Evolutionary conservation across 2,797 vertebrate genomes (phyloP), one percentile per base, ranked within the genome.

Genomic region (Rhinophrynus dorsalis): DNA sequence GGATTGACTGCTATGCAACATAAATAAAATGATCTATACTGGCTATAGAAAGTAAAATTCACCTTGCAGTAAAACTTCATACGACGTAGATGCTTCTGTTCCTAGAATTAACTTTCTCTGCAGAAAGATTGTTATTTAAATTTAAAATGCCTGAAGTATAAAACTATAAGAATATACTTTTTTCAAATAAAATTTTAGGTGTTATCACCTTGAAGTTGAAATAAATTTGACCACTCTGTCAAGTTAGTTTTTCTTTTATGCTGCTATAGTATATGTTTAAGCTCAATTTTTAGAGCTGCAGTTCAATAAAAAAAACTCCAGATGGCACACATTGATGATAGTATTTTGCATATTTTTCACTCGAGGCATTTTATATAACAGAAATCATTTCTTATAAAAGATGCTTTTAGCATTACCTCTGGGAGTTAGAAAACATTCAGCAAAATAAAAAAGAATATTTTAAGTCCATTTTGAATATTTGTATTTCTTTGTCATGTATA

Each of bases 271-370:
- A 60, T 72, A 80, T 65, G 50, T 78, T 78, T 67, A 69, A 68
- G 56, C 54, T 35, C 20, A 37, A 29, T 40, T 48, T 37, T 38
- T 13, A 45, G 15, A 84, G 79, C 68, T 89, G 86, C 82, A 88
- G 77, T 89, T 88, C 76, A 80, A 76, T 78, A 74, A 83, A 32
- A n/a, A 56, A 71, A 54, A 75, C 88, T 90, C 83, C 88, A 90
- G 88, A 89, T 90, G 87, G 90, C 88, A 87, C 74, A 85, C 82
- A 75, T 42, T 68, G 82, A 88, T 83, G 88, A 84, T 80, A 74
- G 83, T 86, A 86, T 85, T 87, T 78, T 82, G 73, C 64, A 59
- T 79, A 76, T 71, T 68, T 64, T 78, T 64, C 74, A 83, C 72
- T 80, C 10, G 77, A 86, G 70, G 77, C 47, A 75, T 58, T 79